Conservation (phyloP, 1,140 invertebrate genomes). For the Drosophila varians region DNA sequence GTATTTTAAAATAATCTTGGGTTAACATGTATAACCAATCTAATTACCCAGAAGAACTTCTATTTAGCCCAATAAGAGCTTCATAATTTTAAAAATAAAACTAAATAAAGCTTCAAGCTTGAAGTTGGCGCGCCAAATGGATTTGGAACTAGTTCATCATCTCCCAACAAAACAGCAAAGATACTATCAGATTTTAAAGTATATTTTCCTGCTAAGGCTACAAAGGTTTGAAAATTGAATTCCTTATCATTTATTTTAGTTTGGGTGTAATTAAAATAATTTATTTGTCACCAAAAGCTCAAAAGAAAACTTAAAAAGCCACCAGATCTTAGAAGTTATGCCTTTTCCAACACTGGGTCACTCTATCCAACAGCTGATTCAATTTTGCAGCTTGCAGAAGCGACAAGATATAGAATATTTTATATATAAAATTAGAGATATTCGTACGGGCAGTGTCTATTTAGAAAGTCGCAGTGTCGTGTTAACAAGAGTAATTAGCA, state of each 20-base stretch:
- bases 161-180: no score
- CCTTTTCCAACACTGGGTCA: not conserved
- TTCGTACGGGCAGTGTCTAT: slow-evolving; percentile 1
- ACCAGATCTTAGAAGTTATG: not conserved
- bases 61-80: not conserved
- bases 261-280: not conserved
- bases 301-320: not conserved
- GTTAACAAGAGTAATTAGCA: slow-evolving; percentile 28
- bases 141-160: no score
- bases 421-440: not conserved
- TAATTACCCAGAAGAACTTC: not conserved
- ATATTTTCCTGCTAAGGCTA: no score
- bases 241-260: no score
- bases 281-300: not conserved
- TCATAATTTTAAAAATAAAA: no score
- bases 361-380: not conserved
- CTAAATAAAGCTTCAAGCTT: no score
- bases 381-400: not conserved
- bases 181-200: no score
- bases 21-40: not conserved
- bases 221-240: no score
- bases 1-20: not conserved
- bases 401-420: not conserved
- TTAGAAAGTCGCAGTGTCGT: slow-evolving; percentile 3
- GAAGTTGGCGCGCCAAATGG: no score